A percentile compares a stretch with the other conserved stretches of the same genome.
Conservation (phyloP, 2,888 invertebrate species). For the Hypomecis punctinalis region DNA sequence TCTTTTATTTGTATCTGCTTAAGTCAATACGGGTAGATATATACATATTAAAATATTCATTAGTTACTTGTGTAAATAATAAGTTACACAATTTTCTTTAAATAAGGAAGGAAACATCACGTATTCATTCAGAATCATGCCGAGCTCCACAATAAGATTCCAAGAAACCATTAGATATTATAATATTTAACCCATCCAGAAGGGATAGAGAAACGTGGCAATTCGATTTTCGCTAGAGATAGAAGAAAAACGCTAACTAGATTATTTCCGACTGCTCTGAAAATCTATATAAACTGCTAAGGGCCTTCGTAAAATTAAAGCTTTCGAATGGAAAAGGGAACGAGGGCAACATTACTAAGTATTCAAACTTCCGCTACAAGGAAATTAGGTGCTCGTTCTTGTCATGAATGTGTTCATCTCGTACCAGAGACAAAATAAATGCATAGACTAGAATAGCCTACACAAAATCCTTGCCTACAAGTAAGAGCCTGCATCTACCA, state of each 20-base stretch:
- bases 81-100: too few relatives aligned
- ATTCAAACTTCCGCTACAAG: slow-evolving; percentile 45
- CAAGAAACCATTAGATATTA: background rate
- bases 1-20: too few relatives aligned
- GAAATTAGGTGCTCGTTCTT: slow-evolving; percentile 45
- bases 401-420: slow-evolving; percentile 41
- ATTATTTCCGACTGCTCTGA: slow-evolving; percentile 14
- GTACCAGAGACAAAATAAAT: background rate
- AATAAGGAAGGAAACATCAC: too few relatives aligned
- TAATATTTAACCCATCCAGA: slow-evolving; percentile 3
- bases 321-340: slow-evolving; percentile 24
- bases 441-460: too few relatives aligned
- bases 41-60: too few relatives aligned
- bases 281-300: slow-evolving; percentile 19
- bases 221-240: slow-evolving; percentile 11
- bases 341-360: slow-evolving; percentile 35
- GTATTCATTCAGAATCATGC: too few relatives aligned
- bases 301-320: slow-evolving; percentile 24
- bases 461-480: too few relatives aligned
- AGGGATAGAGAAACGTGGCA: slow-evolving; percentile 1
- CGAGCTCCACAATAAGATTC: background rate
- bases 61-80: too few relatives aligned
- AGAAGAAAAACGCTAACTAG: slow-evolving; percentile 6
- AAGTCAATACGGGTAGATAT: too few relatives aligned
- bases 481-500: too few relatives aligned